Base-by-base conservation (phyloP, 2,888 invertebrate species). In the Linnaemya vulpina region DNA sequence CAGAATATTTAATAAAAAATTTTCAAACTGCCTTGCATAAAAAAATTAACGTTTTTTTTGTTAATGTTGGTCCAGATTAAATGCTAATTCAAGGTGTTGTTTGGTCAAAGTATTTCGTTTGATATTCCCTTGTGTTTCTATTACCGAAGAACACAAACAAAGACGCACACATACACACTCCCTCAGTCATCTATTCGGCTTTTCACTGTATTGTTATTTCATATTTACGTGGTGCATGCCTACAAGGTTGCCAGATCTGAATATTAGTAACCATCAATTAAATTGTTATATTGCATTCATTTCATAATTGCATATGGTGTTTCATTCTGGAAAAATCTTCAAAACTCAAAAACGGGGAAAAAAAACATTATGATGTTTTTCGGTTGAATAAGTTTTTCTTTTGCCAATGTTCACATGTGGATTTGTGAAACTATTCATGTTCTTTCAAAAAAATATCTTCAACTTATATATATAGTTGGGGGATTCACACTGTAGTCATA, bases 61-160 rank as follows among this genome's bases (percentile, higher is more conserved):
- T 49, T 10, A 5, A 53, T 25, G n/a, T 55, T 78, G 84, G 84
- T 85, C 84, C 84, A 84, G 85, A 85, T 82, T 78, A 78, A 81
- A 70, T 82, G 38, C 46, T 73, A 71, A 76, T 60, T 78, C 73
- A 81, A 71, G 78, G 82, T 49, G 78, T n/a, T 82, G 74, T 85
- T 82, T 85, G 81, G 85, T 85, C 85, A 85, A 71, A 71, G 71
- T 49, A 71, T 65, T 71, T 68, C 13, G 43, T 63, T 30, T 11
- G 7, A 62, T 62, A 49, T 62, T 46, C 46, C n/a, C 35, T 67
- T 35, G 22, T 51, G 13, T 22, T 20, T 35, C 20, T 46, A 15
- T 49, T 10, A 53, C 53, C 22, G 35, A 38, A 17, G 38, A 43
- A 55, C 53, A 46, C 55, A 22, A 22, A 43, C 43, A 43, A 25